phyloP scores from a whole-genome alignment of 2,113 vertebrate genomes.

The Labeo catla region DNA sequence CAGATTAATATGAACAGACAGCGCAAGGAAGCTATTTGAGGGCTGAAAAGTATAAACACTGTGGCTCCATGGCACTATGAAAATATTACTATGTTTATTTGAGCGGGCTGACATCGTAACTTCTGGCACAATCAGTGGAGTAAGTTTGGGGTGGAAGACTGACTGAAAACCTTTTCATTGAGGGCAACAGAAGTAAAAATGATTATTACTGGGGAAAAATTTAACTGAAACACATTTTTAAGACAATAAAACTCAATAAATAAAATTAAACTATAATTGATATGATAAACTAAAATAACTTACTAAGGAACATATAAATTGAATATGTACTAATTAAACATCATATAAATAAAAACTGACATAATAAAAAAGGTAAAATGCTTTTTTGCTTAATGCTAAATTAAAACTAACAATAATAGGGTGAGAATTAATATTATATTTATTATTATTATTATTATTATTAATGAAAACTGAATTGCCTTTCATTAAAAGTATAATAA shows the following conservation, averaged over 20 bases:
- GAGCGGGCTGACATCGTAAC: neutral
- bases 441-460: no score
- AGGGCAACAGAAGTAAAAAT: neutral
- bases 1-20: neutral
- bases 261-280: neutral
- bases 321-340: no score
- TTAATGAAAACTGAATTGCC: no score
- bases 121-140: neutral
- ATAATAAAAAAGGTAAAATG: no score
- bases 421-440: no score
- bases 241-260: neutral
- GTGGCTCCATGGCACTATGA: neutral
- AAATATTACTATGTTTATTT: slow-evolving; percentile 16
- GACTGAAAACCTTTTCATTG: neutral
- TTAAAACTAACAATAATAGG: no score
- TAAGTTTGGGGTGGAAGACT: neutral
- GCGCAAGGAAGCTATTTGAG: neutral
- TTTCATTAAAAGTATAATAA: no score
- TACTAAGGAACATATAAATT: no score
- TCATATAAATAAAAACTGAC: no score
- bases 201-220: neutral
- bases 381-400: no score
- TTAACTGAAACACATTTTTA: no score
- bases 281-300: no score
- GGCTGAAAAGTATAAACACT: slow-evolving; percentile 2